Evolutionary conservation across 2,113 vertebrate species (phyloP).

Genomic region (Dicaeum eximium): DNA sequence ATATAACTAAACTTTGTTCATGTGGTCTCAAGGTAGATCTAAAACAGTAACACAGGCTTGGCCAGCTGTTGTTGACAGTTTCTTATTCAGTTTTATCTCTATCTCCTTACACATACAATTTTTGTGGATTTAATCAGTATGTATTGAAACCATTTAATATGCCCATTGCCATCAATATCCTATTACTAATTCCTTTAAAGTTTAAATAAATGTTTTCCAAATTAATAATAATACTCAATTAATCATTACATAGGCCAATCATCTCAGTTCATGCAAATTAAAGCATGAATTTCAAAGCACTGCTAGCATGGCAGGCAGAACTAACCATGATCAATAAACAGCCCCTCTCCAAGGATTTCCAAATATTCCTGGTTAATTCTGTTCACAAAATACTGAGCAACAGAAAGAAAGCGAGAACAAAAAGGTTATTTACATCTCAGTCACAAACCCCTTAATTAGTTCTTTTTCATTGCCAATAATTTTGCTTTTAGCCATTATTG

Average conservation of each 20-base stretch:
- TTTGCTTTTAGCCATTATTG: not conserved
- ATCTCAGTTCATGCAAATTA: not conserved
- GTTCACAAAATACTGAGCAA: not conserved
- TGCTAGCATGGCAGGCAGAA: not conserved
- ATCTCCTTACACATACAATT: not conserved
- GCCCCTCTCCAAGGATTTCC: not conserved
- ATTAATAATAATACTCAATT: not conserved
- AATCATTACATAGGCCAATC: not conserved
- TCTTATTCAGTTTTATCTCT: not conserved
- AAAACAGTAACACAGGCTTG: not conserved
- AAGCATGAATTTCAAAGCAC: not conserved
- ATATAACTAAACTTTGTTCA: not conserved
- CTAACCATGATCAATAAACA: not conserved
- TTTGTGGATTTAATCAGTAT: not conserved
- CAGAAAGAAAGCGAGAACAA: not conserved
- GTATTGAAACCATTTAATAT: not conserved
- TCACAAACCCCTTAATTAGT: not conserved
- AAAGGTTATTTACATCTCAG: not conserved
- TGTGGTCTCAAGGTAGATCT: not conserved
- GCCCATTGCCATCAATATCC: not conserved
- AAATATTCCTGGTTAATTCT: not conserved
- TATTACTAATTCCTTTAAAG: not conserved
- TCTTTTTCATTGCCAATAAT: not conserved
- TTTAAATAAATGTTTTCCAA: not conserved
- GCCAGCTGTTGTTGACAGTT: not conserved